Evolutionary conservation across 64 coral and sea anemone genomes (phyloP).

Genomic region (Pocillopora verrucosa): DNA sequence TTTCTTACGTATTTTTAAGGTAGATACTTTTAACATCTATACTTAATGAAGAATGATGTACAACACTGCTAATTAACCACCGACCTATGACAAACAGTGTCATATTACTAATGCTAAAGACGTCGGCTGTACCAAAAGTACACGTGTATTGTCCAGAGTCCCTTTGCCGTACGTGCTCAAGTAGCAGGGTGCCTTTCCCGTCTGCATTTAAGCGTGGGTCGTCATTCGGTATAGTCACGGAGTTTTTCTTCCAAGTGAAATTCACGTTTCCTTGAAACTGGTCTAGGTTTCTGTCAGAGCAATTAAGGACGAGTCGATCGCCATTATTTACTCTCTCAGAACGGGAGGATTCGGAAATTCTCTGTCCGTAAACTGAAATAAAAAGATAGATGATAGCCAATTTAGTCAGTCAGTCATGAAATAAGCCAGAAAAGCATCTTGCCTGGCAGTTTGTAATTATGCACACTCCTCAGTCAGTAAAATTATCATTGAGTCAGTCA

Average conservation of each 20-base stretch:
- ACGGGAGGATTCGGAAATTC: too few relatives aligned
- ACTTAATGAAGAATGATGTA: too few relatives aligned
- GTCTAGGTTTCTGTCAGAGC: conserved; percentile 1
- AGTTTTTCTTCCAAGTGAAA: background rate
- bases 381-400: background rate
- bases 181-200: background rate
- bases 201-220: background rate
- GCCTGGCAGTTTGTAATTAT: background rate
- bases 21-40: too few relatives aligned
- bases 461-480: background rate
- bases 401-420: background rate
- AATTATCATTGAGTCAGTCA: background rate
- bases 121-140: background rate
- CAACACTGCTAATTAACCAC: background rate
- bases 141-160: conserved; percentile 3
- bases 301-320: background rate
- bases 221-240: background rate
- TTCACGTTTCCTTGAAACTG: background rate
- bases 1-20: too few relatives aligned
- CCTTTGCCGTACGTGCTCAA: background rate
- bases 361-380: background rate
- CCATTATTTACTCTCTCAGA: background rate
- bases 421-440: background rate
- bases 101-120: background rate
- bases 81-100: background rate